Evolutionary conservation across 2,888 invertebrate species (phyloP).

Genomic region (Drosophila pseudotakahashii): DNA sequence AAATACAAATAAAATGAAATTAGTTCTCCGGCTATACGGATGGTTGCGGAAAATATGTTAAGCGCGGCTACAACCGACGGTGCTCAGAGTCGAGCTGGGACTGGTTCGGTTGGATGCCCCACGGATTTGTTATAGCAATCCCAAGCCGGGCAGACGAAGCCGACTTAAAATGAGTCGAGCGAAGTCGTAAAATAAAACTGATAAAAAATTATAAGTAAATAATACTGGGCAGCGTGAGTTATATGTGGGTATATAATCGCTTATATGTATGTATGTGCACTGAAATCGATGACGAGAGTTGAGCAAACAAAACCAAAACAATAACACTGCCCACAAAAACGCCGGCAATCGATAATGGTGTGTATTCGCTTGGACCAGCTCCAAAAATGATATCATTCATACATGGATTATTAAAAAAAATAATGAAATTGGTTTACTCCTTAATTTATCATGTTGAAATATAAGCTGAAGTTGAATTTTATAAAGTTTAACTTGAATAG

Average conservation of each 20-base stretch:
- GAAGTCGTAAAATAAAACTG: slow-evolving; percentile 41
- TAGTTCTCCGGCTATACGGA: slow-evolving; percentile 10
- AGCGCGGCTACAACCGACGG: slow-evolving; percentile 61
- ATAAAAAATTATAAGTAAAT: slow-evolving; percentile 49
- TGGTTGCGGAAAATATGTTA: slow-evolving; percentile 21
- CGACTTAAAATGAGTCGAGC: slow-evolving; percentile 21
- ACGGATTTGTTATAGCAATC: slow-evolving; percentile 61
- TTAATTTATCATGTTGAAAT: too few species aligned
- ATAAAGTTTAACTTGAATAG: too few species aligned
- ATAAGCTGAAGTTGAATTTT: too few species aligned
- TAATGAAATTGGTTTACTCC: too few species aligned
- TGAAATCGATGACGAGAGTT: slow-evolving; percentile 29
- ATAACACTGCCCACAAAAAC: slow-evolving; percentile 18
- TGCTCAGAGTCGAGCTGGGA: slow-evolving; percentile 68
- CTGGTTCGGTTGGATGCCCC: slow-evolving; percentile 56
- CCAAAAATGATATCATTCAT: slow-evolving; percentile 14
- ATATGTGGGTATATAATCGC: background rate
- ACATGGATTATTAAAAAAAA: background rate
- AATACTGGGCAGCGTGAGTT: background rate
- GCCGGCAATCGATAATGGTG: slow-evolving; percentile 37
- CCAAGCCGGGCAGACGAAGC: slow-evolving; percentile 16
- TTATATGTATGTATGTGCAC: background rate
- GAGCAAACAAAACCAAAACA: slow-evolving; percentile 30
- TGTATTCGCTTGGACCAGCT: slow-evolving; percentile 1
- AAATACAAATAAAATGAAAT: slow-evolving; percentile 26